phyloP scores from a whole-genome alignment of 2,113 vertebrate genomes.

The Ophthalmolycus amberensis region DNA sequence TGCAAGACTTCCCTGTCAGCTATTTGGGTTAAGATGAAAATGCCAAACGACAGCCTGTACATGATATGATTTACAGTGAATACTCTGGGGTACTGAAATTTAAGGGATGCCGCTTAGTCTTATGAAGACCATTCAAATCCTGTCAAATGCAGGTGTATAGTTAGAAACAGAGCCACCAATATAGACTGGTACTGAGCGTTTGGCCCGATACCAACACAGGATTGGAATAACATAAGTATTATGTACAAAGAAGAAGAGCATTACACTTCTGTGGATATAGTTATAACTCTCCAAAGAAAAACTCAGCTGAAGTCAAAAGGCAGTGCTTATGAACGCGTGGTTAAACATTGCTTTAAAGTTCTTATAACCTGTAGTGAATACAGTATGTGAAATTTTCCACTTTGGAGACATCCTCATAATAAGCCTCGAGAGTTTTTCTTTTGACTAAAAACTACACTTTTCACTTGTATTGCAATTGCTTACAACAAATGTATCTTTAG shows the following conservation, averaged over 20 bases:
- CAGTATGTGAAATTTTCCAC: no score
- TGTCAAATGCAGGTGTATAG: not conserved
- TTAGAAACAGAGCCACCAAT: not conserved
- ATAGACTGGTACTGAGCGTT: not conserved
- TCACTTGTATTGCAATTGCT: not conserved
- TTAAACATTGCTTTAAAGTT: no score
- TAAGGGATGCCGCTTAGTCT: conserved; percentile 4
- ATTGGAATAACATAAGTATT: not conserved
- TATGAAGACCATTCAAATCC: conserved; percentile 2
- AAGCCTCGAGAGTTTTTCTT: not conserved
- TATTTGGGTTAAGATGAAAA: conserved; percentile 27
- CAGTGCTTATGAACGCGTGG: no score
- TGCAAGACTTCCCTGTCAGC: conserved; percentile 26
- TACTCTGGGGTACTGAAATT: conserved; percentile 5
- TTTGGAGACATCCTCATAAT: not conserved
- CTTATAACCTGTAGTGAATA: no score
- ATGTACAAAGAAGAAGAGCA: not conserved
- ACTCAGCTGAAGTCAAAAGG: not conserved
- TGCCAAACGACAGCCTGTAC: conserved; percentile 38
- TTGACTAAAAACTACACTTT: not conserved
- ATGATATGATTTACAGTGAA: conserved; percentile 44
- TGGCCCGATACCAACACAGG: not conserved
- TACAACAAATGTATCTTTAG: no score
- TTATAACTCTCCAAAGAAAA: not conserved
- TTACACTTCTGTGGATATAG: not conserved